Evolutionary conservation across 2,888 invertebrate species (phyloP).

Genomic region (Leptinotarsa tumamoca): DNA sequence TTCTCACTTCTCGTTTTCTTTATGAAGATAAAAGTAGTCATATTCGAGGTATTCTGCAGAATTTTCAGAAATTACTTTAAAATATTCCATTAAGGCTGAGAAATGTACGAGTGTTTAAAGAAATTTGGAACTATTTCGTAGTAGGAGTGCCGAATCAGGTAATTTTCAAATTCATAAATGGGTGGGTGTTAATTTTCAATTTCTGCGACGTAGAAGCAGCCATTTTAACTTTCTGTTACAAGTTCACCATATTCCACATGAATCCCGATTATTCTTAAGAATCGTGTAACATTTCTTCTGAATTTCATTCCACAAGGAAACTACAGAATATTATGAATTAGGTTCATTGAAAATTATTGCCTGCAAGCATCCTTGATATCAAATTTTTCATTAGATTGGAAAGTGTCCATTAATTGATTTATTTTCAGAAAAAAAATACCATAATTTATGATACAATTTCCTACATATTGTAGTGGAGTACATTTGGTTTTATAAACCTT

Average conservation of each 20-base stretch:
- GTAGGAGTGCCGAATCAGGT: slow-evolving; percentile 17
- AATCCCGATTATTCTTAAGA: slow-evolving; percentile 39
- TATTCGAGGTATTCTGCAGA: slow-evolving; percentile 49
- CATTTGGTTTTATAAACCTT: slow-evolving; percentile 66
- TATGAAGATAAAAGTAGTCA: slow-evolving; percentile 56
- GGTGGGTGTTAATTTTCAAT: not conserved
- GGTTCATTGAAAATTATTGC: not conserved
- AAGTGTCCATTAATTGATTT: not conserved
- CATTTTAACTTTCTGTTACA: slow-evolving; percentile 48
- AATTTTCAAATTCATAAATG: slow-evolving; percentile 19
- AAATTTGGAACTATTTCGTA: slow-evolving; percentile 19
- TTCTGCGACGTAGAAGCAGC: slow-evolving; percentile 46
- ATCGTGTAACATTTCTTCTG: slow-evolving; percentile 35
- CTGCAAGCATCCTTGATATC: not conserved
- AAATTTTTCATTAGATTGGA: not conserved
- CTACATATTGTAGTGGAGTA: slow-evolving; percentile 64
- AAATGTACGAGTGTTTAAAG: slow-evolving; percentile 17
- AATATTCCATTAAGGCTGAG: not conserved
- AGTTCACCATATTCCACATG: slow-evolving; percentile 12
- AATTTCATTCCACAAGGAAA: not conserved
- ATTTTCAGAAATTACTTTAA: slow-evolving; percentile 14
- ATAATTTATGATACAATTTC: slow-evolving; percentile 45
- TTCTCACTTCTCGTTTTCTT: slow-evolving; percentile 26
- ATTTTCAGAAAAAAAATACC: slow-evolving; percentile 45
- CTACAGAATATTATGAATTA: not conserved